Evolutionary conservation across 2,888 invertebrate species (phyloP).

Genomic region (Lasioglossum villosulum): DNA sequence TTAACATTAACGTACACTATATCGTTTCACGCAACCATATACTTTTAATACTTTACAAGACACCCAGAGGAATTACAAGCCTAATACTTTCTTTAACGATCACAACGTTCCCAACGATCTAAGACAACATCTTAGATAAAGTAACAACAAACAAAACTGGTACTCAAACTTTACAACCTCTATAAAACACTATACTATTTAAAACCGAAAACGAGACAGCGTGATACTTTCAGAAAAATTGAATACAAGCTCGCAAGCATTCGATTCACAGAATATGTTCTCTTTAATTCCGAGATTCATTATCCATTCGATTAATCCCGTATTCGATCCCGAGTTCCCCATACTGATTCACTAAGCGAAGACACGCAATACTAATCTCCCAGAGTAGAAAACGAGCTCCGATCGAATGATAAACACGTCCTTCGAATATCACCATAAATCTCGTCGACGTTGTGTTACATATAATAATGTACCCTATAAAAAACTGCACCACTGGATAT

Average conservation of each 20-base stretch:
- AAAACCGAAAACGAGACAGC: background rate
- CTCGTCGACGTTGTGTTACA: background rate
- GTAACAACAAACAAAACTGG: background rate
- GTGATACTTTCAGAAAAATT: background rate
- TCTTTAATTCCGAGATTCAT: background rate
- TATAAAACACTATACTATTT: background rate
- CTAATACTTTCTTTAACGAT: background rate
- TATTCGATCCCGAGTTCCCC: background rate
- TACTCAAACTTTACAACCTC: background rate
- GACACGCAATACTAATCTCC: background rate
- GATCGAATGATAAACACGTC: background rate
- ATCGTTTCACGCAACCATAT: background rate
- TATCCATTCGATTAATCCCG: background rate
- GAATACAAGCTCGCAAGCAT: background rate
- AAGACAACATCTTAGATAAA: background rate
- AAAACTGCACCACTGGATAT: slow-evolving; percentile 36
- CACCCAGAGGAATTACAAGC: background rate
- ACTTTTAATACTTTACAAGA: background rate
- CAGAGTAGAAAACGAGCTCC: background rate
- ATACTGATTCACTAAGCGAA: background rate
- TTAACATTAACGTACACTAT: background rate
- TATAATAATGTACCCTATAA: slow-evolving; percentile 17
- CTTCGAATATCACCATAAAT: background rate
- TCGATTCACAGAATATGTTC: background rate
- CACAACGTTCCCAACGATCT: background rate